A percentile compares a stretch with the other conserved stretches of the same genome.
Evolutionary conservation across 2,113 vertebrate genomes (phyloP).

Genomic region (Crypturellus undulatus): DNA sequence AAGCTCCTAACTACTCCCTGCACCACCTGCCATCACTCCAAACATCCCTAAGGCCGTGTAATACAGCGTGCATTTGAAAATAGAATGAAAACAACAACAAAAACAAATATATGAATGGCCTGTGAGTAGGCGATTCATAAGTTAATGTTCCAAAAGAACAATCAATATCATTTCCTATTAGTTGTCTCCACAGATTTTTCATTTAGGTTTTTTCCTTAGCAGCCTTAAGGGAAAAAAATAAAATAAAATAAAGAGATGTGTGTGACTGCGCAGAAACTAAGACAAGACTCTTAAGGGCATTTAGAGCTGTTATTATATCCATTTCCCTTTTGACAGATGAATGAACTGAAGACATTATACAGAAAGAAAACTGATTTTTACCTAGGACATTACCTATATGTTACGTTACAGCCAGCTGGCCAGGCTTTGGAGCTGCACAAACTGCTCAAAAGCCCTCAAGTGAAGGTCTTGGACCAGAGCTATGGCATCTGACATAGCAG

Average conservation of each 20-base stretch:
- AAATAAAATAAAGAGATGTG: background rate
- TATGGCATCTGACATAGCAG: background rate
- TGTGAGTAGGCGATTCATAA: background rate
- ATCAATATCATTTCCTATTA: conserved; percentile 29
- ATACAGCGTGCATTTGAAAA: background rate
- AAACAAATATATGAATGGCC: background rate
- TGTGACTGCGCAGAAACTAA: background rate
- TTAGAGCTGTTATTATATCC: background rate
- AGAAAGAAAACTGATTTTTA: background rate
- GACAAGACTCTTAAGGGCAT: background rate
- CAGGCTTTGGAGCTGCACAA: background rate
- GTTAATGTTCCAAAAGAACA: background rate
- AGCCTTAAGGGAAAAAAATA: background rate
- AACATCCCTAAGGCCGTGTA: background rate
- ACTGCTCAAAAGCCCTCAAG: background rate
- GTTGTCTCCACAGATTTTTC: conserved; percentile 7
- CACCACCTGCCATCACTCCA: background rate
- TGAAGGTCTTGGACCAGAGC: background rate
- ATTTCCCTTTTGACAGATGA: conserved; percentile 18
- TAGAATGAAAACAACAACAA: background rate
- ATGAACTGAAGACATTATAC: background rate
- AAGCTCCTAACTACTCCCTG: background rate
- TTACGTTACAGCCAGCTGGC: background rate
- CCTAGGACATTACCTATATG: background rate
- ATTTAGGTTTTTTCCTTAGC: conserved; percentile 16